A percentile compares a stretch with the other conserved stretches of the same genome.
Conservation (phyloP, 2,888 invertebrate genomes). For the Elmis aenea region DNA sequence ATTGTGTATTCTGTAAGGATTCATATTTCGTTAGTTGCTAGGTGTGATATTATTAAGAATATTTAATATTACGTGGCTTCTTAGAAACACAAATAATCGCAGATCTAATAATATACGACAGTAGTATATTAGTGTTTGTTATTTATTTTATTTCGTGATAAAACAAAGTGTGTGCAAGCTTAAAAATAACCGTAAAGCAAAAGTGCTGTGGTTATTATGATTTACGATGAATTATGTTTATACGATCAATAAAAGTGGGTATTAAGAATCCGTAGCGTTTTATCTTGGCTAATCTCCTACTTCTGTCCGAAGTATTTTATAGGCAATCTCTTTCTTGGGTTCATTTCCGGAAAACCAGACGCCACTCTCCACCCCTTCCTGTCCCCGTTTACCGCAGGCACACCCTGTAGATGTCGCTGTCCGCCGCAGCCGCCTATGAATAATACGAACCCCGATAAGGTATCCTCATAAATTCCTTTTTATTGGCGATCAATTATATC, state of each 20-base stretch:
- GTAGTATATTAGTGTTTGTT: no score
- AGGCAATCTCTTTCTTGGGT: constrained; percentile 33
- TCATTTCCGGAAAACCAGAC: constrained; percentile 27
- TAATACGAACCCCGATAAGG: constrained; percentile 36
- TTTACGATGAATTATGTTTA: no score
- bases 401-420: constrained; percentile 37
- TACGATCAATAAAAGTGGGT: constrained; percentile 5
- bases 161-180: no score
- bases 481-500: constrained; percentile 39
- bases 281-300: constrained; percentile 21
- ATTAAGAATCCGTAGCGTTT: constrained; percentile 15
- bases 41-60: no score
- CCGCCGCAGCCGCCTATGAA: constrained; percentile 37
- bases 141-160: no score
- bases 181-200: no score
- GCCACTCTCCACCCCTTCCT: constrained; percentile 21
- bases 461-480: constrained; percentile 37
- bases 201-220: no score
- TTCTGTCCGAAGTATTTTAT: constrained; percentile 31
- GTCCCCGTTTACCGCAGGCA: constrained; percentile 22
- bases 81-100: no score
- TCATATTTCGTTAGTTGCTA: no score
- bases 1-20: no score
- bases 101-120: no score
- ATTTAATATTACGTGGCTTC: no score